Conservation (phyloP, 2,797 vertebrate genomes). For the Gallirallus australis region DNA sequence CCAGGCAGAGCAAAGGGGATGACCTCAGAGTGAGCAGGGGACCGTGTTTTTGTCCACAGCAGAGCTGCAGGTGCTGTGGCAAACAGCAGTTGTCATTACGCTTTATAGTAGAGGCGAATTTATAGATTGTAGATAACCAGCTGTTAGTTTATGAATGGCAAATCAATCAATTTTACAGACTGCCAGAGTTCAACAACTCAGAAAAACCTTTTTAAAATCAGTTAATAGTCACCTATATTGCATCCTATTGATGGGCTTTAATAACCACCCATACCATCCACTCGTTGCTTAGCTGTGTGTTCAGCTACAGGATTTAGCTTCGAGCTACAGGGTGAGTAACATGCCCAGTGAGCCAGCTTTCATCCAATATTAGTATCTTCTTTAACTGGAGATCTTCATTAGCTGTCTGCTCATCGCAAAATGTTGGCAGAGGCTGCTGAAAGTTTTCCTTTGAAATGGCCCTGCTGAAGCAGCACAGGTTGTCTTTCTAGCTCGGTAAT, state of each 20-base stretch:
- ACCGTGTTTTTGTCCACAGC: fast-evolving
- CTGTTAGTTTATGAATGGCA: not conserved
- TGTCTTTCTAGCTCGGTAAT: not conserved
- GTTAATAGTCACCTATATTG: not conserved
- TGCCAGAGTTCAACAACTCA: not conserved
- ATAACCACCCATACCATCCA: not conserved
- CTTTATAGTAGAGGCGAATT: not conserved
- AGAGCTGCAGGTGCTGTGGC: fast-evolving
- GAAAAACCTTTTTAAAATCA: not conserved
- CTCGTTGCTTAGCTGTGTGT: not conserved
- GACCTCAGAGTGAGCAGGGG: not conserved
- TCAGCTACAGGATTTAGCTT: conserved; percentile 12
- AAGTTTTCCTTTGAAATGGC: not conserved
- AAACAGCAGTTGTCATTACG: not conserved
- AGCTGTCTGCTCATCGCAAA: not conserved
- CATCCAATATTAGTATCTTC: not conserved
- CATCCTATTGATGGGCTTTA: not conserved
- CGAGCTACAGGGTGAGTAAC: not conserved
- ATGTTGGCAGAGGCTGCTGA: not conserved
- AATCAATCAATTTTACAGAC: not conserved
- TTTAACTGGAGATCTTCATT: conserved; percentile 9
- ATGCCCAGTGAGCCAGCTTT: not conserved
- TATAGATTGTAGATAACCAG: not conserved
- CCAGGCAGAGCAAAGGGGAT: fast-evolving
- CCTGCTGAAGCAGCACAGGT: not conserved